These are phyloP conservation scores for Dichetophora obliterata DNA, from an alignment of 2,888 invertebrate species.

Conservation along the genomic window DNA sequence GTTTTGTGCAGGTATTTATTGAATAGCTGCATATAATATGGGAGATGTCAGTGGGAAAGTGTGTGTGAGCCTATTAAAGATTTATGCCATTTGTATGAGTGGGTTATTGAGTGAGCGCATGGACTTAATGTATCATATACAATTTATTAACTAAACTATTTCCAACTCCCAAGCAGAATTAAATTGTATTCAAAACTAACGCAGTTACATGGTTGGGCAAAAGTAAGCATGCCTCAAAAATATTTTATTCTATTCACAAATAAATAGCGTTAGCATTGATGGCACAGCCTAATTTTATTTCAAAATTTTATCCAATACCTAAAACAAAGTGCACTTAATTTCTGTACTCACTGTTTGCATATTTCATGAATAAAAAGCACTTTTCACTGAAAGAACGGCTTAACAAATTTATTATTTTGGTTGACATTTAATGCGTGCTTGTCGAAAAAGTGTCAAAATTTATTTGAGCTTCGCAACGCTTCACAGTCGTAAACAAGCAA, in stretches of 20 bases:
- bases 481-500: background rate
- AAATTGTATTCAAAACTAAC: no score
- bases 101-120: no score
- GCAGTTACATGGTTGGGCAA: no score
- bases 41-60: background rate
- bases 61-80: background rate
- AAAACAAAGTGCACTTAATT: background rate
- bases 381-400: background rate
- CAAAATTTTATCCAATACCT: background rate
- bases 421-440: conserved; percentile 14
- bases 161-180: no score
- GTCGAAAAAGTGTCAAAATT: conserved; percentile 25
- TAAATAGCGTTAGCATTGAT: no score
- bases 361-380: no score
- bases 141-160: no score
- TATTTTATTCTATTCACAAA: no score
- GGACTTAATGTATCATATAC: no score
- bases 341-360: background rate
- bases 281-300: background rate
- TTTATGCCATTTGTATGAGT: no score
- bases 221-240: no score
- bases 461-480: background rate
- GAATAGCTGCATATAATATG: background rate
- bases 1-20: background rate
- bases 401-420: conserved; percentile 24